Evolutionary conservation across 2,113 vertebrate species (phyloP).

Genomic region (Recurvirostra avosetta): DNA sequence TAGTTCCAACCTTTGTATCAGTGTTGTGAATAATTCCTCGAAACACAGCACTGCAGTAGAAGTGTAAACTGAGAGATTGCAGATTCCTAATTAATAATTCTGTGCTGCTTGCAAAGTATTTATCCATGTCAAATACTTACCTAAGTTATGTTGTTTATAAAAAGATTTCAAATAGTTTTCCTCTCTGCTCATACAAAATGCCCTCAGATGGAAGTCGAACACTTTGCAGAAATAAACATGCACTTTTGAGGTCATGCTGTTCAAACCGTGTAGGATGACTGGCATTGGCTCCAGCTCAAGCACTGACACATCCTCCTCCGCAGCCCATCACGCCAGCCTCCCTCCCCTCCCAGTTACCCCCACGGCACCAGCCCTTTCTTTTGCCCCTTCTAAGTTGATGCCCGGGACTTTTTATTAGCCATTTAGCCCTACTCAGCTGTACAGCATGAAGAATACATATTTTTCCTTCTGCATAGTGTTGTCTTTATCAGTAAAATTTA

Average conservation of each 20-base stretch:
- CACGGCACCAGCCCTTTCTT: neutral
- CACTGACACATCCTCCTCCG: accelerated
- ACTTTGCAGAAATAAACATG: neutral
- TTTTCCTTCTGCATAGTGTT: neutral
- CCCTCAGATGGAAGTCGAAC: neutral
- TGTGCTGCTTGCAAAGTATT: neutral
- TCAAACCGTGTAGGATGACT: neutral
- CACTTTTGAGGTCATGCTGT: neutral
- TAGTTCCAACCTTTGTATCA: neutral
- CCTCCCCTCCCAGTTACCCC: neutral
- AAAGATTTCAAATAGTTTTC: neutral
- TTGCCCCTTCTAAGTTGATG: neutral
- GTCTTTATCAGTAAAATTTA: neutral
- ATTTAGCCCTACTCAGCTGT: neutral
- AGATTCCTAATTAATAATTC: neutral
- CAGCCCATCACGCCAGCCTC: neutral
- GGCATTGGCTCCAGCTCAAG: neutral
- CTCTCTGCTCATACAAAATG: neutral
- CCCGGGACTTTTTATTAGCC: neutral
- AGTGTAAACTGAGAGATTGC: neutral
- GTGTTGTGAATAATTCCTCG: neutral
- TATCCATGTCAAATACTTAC: neutral
- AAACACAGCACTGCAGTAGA: accelerated
- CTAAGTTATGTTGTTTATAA: neutral
- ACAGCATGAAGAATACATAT: neutral